Evolutionary conservation across 2,797 vertebrate genomes (phyloP), one percentile per base, ranked within the genome.

Genomic region (Mormyrops attenuatus): DNA sequence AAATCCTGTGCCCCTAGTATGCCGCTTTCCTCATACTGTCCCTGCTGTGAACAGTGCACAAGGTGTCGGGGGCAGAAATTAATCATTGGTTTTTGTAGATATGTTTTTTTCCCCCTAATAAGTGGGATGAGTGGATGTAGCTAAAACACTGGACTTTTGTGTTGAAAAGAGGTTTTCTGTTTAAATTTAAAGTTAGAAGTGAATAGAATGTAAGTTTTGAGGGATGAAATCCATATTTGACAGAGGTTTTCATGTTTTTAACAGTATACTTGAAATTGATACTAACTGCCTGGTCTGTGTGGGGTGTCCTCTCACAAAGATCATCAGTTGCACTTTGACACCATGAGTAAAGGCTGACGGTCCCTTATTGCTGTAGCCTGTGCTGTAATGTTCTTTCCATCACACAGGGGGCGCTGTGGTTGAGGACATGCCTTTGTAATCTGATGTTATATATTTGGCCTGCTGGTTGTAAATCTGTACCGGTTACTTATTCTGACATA

Each of bases 131-230:
- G 91, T 92, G 87, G 50, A 30, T 94, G 95, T 96, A 95, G 95
- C 94, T 93, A 90, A 95, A 93, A 96, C 96, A 96, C 96, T 96
- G 96, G 95, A 96, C 91, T 90, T 22, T 50, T 88, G 41, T 26
- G 87, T 17, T 47, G 38, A 69, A 69, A 88, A 47, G 7, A 60
- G 85, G 22, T 87, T 89, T 90, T 85, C 88, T 85, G 85, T 90
- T 85, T 53, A 38, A 26, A 26, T 88, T 90, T 55, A 17, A 86
- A 86, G 15, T 17, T 52, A 53, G 85, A 53, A 55, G 50, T 86
- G 50, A 86, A 86, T 55, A 52, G 26, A 86, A 34, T 82, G 22
- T 11, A 66, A 22, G 20, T 47, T 34, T 55, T 55, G 26, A 86
- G 17, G 26, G 13, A 86, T 85, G 26, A 38, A 82, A 47, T 44